Conservation (phyloP, 2,113 vertebrate genomes). For the Gasterosteus aculeatus region DNA sequence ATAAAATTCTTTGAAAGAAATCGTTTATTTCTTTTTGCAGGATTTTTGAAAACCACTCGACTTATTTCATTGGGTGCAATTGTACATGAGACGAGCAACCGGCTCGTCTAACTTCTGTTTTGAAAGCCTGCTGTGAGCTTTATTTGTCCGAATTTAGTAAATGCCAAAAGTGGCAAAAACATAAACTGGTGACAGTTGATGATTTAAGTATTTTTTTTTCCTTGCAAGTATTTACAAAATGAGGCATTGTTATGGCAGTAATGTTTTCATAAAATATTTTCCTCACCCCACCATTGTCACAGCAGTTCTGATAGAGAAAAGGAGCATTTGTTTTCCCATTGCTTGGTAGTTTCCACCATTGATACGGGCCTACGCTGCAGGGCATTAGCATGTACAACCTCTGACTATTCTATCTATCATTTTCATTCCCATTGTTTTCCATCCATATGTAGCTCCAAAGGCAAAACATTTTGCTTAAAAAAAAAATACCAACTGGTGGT, state of each 20-base stretch:
- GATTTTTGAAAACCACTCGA: neutral
- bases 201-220: constrained; percentile 6
- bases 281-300: neutral
- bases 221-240: constrained; percentile 5
- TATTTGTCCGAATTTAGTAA: constrained; percentile 11
- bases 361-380: neutral
- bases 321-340: constrained; percentile 9
- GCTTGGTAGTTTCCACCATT: neutral
- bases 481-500: neutral
- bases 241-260: neutral
- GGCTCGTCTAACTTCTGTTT: neutral
- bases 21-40: no score
- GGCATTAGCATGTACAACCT: neutral
- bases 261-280: neutral
- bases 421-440: neutral
- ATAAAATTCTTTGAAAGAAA: neutral
- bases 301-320: constrained; percentile 10
- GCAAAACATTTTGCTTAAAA: neutral
- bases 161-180: constrained; percentile 19
- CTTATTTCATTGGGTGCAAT: neutral
- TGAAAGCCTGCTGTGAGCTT: neutral
- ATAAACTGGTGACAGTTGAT: constrained; percentile 15
- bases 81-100: neutral
- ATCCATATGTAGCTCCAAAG: neutral
- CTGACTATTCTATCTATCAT: constrained; percentile 5